A percentile compares a stretch with the other conserved stretches of the same genome.
These are phyloP conservation scores for Esox lucius DNA, from an alignment of 2,797 vertebrate genomes.

Conservation along the genomic window DNA sequence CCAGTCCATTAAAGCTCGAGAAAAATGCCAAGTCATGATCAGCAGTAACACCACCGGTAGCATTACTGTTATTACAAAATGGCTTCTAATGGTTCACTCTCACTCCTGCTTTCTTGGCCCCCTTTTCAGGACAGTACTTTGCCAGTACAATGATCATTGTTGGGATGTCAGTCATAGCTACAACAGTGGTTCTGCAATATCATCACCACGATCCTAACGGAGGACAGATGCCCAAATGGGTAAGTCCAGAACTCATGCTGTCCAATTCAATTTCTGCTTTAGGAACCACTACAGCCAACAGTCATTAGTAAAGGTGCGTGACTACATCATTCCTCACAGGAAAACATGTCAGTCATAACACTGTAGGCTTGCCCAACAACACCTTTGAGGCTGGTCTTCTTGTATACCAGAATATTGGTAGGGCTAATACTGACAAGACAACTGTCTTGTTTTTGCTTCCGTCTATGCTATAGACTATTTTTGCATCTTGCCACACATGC, in stretches of 20 bases:
- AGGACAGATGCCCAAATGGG: conserved; percentile 83
- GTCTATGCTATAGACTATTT: not conserved
- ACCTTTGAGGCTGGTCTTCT: not conserved
- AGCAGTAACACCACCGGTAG: conserved; percentile 42
- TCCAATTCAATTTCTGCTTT: not conserved
- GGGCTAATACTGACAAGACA: not conserved
- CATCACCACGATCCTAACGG: conserved; percentile 82
- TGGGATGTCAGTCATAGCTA: conserved; percentile 82
- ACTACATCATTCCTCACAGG: too few species aligned
- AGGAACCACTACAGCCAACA: not conserved
- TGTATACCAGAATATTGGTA: not conserved
- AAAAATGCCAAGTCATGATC: conserved; percentile 46
- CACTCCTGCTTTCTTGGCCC: conserved; percentile 30
- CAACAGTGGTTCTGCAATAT: conserved; percentile 80
- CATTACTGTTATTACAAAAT: conserved; percentile 42
- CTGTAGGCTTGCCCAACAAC: not conserved
- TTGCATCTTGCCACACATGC: not conserved
- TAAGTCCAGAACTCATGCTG: conserved; percentile 45
- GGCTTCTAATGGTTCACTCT: conserved; percentile 18
- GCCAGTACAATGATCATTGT: conserved; percentile 85
- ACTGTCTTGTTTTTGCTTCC: not conserved
- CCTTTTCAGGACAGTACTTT: conserved; percentile 80
- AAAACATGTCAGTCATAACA: not conserved
- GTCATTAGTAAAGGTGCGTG: not conserved
- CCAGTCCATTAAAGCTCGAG: conserved; percentile 41